Conservation (phyloP, 2,888 invertebrate genomes). For the Halictus ligatus region DNA sequence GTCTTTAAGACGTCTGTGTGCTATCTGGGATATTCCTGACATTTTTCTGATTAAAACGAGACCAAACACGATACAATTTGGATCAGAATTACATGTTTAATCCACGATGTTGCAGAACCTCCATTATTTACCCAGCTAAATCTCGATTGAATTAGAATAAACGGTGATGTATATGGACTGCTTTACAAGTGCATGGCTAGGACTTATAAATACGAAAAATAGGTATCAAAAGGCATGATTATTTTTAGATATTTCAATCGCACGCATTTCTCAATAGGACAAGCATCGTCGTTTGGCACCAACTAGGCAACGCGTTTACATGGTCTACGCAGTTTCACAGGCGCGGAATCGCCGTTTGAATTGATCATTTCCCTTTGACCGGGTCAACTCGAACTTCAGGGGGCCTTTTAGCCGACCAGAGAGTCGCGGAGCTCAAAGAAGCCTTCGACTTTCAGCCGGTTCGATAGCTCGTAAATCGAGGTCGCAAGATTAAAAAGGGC, state of each 20-base stretch:
- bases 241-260: neutral
- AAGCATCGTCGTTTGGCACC: neutral
- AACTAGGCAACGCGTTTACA: neutral
- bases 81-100: neutral
- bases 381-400: conserved; percentile 27
- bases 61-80: too few species aligned
- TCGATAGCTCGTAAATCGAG: conserved; percentile 56
- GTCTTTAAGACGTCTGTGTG: too few species aligned
- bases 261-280: neutral
- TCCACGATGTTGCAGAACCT: neutral
- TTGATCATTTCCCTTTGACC: conserved; percentile 26
- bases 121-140: neutral
- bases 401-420: conserved; percentile 33
- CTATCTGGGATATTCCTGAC: too few species aligned
- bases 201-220: neutral
- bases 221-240: neutral
- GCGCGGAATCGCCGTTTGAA: conserved; percentile 9
- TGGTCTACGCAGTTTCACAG: neutral
- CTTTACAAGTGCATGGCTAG: too few species aligned
- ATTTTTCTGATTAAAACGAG: neutral
- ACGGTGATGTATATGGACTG: neutral
- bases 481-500: conserved; percentile 55
- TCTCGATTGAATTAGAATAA: neutral
- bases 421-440: conserved; percentile 51
- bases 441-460: conserved; percentile 54